Base-by-base conservation (phyloP, 2,113 vertebrate genomes). In the Mastomys coucha region DNA sequence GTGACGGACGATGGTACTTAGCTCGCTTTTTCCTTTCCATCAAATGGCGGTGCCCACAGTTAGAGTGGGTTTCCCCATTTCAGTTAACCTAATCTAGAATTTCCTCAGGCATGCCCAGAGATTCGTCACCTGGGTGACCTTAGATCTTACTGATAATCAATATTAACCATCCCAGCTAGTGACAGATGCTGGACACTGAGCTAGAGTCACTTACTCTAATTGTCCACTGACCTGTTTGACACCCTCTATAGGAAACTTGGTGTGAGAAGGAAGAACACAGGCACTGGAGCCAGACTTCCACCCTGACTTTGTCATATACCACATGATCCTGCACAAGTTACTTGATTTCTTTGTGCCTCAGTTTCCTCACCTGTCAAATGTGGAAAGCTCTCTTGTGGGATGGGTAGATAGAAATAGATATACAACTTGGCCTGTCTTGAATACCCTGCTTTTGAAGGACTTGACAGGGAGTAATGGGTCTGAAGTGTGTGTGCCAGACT, bases 281-380 rank as follows among this genome's bases (percentile, higher is more conserved):
- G 19, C 11, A 5, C n/a, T 91, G 76, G 22, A 60, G 42, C 22
- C 14, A 53, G 67, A 63, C 65, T 78, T 7, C n/a, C n/a, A 67
- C 67, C 36, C 73, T 10, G 22, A n/a, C 19, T 86, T 53, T 49
- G 56, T 45, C 58, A 28, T 45, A 53, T 70, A 13, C 24, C 22
- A 1, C 33, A 5, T 81, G 72, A 69, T 51, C 39, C 1, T 73
- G 63, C 16, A 45, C 5, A 39, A 45, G 72, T 88, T 91, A 76
- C 20, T 89, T 91, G 36, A 70, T 85, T n/a, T 95, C 31, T 67
- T 11, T 33, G 16, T 94, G 45, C 65, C 89, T 87, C 88, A 36
- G 13, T 91, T 91, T 90, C 60, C 56, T 86, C 53, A 86, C 56
- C 31, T 92, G 19, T 36, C 89, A 82, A 63, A 60, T 86, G 19